These are phyloP conservation scores for Teleogryllus occipitalis DNA, from an alignment of 1,140 invertebrate genomes.

Conservation along the genomic window DNA sequence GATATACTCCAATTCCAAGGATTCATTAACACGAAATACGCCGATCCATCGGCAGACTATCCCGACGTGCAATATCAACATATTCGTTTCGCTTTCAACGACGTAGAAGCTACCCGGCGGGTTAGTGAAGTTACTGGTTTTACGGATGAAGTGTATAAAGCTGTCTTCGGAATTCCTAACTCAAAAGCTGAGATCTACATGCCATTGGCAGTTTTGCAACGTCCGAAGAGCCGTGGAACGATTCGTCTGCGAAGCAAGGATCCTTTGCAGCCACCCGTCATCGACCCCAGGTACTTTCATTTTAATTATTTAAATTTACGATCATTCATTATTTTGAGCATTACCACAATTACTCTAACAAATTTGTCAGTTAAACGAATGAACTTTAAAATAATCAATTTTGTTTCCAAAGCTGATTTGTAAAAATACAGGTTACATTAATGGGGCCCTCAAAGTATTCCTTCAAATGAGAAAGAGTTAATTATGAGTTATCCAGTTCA, in stretches of 20 bases:
- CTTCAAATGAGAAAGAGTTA: too few species aligned
- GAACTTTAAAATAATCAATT: too few species aligned
- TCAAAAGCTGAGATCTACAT: conserved; percentile 26
- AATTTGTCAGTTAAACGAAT: too few species aligned
- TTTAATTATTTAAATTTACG: too few species aligned
- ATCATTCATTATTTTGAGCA: too few species aligned
- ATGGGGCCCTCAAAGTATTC: too few species aligned
- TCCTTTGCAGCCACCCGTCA: conserved; percentile 68
- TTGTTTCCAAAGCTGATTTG: too few species aligned
- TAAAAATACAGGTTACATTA: too few species aligned
- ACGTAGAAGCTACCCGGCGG: not conserved
- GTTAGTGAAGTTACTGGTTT: conserved; percentile 12
- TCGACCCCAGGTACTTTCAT: conserved; percentile 56
- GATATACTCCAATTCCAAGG: conserved; percentile 10
- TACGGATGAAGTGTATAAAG: conserved; percentile 26
- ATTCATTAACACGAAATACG: conserved; percentile 23
- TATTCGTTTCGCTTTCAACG: conserved; percentile 7
- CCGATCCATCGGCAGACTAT: conserved; percentile 4
- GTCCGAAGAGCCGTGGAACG: conserved; percentile 37
- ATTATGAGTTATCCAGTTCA: too few species aligned
- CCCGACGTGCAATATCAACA: conserved; percentile 26
- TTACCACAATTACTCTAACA: too few species aligned
- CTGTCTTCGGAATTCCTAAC: not conserved
- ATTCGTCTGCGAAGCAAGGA: conserved; percentile 62
- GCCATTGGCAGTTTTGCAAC: conserved; percentile 29